These are phyloP conservation scores for Caenorhabditis virilis DNA, from an alignment of 2,888 invertebrate species.

Conservation along the genomic window DNA sequence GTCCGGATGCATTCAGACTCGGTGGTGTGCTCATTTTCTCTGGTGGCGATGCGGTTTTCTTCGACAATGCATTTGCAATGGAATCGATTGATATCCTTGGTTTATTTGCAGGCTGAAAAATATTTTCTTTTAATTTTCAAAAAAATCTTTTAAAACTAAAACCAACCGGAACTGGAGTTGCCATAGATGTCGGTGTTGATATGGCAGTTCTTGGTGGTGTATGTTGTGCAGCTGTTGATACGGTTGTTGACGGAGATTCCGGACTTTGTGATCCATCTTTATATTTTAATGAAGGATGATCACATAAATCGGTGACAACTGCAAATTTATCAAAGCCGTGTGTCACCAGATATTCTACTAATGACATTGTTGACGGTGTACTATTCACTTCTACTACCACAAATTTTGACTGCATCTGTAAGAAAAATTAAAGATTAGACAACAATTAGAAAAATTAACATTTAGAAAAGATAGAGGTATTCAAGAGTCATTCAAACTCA, in stretches of 20 bases:
- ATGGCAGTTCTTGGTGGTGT: constrained; percentile 31
- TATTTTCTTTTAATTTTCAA: neutral
- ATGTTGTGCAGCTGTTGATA: constrained; percentile 23
- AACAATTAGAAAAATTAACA: constrained; percentile 1
- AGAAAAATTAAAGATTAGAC: constrained; percentile 2
- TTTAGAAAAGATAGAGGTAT: constrained; percentile 6
- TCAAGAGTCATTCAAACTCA: constrained; percentile 20
- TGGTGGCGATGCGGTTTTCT: constrained; percentile 24
- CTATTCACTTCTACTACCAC: constrained; percentile 50
- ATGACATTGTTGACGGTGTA: constrained; percentile 45
- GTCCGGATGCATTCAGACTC: neutral
- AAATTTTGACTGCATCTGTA: constrained; percentile 49
- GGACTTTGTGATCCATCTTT: constrained; percentile 29
- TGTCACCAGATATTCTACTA: constrained; percentile 50
- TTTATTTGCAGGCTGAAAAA: constrained; percentile 9
- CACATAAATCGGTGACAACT: constrained; percentile 42
- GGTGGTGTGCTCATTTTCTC: constrained; percentile 10
- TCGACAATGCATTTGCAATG: constrained; percentile 26
- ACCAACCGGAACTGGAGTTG: constrained; percentile 18
- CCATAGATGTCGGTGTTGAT: constrained; percentile 24
- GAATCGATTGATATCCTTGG: constrained; percentile 29
- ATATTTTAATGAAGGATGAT: constrained; percentile 47
- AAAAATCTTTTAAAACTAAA: neutral
- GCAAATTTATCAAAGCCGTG: constrained; percentile 52
- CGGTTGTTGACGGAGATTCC: constrained; percentile 30